Evolutionary conservation across 2,888 invertebrate species (phyloP).

Genomic region (Calameuta idolon): DNA sequence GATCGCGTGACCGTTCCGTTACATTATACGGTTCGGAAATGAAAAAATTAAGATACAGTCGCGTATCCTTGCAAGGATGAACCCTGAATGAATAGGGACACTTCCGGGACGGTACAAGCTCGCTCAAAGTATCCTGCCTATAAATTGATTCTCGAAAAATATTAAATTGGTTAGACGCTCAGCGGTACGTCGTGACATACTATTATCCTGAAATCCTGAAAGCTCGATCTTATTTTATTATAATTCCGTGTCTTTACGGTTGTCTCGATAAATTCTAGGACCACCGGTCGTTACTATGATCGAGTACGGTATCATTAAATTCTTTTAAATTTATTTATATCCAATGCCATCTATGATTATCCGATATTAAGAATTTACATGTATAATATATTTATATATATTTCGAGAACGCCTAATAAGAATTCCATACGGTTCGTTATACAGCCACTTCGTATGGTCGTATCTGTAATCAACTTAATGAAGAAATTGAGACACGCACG

Average conservation of each 20-base stretch:
- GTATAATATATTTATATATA: no score
- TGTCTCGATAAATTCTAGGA: conserved; percentile 1
- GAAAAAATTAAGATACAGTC: neutral
- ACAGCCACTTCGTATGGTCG: neutral
- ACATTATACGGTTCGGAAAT: neutral
- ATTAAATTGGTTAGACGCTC: neutral
- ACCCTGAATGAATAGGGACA: neutral
- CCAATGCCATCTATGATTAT: neutral
- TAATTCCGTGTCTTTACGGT: no score
- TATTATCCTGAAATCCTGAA: conserved; percentile 60
- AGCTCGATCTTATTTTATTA: conserved; percentile 37
- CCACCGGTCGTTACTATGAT: conserved; percentile 57
- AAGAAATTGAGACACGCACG: neutral
- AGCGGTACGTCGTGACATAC: conserved; percentile 55
- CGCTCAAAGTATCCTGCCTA: neutral
- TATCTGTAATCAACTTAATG: neutral
- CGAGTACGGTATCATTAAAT: conserved; percentile 55
- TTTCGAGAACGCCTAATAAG: neutral
- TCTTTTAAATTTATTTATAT: neutral
- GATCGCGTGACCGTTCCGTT: neutral
- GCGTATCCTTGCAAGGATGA: neutral
- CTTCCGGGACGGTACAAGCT: neutral
- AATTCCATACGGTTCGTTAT: neutral
- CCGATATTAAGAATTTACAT: neutral
- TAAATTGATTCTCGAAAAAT: neutral